These are phyloP conservation scores for Alaudala cheleensis DNA, from an alignment of 2,113 vertebrate genomes.

Conservation along the genomic window DNA sequence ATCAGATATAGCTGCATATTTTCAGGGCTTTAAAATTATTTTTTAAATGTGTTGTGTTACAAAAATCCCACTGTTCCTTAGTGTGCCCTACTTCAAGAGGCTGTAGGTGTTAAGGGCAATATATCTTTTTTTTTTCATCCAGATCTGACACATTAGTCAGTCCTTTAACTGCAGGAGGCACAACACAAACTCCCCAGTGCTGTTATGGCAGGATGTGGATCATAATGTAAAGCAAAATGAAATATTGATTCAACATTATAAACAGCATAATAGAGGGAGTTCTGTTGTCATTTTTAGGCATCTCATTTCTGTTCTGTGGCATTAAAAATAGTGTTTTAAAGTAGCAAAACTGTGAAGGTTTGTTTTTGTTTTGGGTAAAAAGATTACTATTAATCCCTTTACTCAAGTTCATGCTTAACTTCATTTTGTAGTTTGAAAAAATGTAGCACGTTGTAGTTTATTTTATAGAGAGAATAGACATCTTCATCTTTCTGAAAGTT, in stretches of 20 bases:
- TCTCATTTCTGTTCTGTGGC: neutral
- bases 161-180: neutral
- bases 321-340: neutral
- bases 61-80: neutral
- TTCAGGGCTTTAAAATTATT: neutral
- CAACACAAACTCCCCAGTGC: neutral
- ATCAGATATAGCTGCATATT: neutral
- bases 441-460: neutral
- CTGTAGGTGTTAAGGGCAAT: neutral
- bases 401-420: neutral
- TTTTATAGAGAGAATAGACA: neutral
- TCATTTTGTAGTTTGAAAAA: neutral
- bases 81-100: neutral
- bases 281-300: neutral
- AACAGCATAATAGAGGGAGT: neutral
- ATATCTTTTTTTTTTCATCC: neutral
- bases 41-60: neutral
- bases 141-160: neutral
- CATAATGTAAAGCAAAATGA: neutral
- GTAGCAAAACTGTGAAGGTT: neutral
- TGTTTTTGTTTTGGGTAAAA: neutral
- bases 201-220: neutral
- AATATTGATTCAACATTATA: neutral
- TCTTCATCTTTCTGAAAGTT: neutral
- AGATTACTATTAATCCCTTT: neutral